Evolutionary conservation across 2,113 vertebrate genomes (phyloP), one percentile per base, ranked within the genome.

Genomic region (Corythornis cristatus): DNA sequence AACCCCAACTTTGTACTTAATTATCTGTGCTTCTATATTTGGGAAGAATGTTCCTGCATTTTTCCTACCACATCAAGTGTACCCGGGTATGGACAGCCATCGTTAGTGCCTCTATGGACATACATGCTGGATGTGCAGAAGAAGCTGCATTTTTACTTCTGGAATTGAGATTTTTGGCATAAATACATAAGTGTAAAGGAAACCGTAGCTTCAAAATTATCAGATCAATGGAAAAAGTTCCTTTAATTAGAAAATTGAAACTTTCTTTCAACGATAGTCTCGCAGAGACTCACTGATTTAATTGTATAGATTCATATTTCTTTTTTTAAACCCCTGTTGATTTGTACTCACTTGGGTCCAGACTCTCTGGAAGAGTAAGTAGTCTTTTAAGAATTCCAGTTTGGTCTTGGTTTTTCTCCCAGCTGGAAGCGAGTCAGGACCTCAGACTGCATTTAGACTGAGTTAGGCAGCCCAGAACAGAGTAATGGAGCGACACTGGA

Each of bases 291-390:
- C 3, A 4, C 21, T 74, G 46, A 67, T 86, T 74, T 93, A 10
- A 64, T 94, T 96, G 92, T 81, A 62, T 22, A 51, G 43, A 33
- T 92, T 79, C 78, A 26, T 73, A 86, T 67, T 95, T 95, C 56
- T 89, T 88, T 81, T 85, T 86, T 86, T 81, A 83, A 91, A 33
- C 15, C 50, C 28, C 19, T 83, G 7, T 89, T 94, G 72, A 84
- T 95, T 93, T 93, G 43, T 83, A 84, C 74, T 90, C 93, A 40
- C 37, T 46, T 64, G 50, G 45, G 86, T 67, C 45, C 64, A 50
- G 80, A 56, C 78, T 93, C 33, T 79, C 80, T 66, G 82, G 70
- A 91, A 89, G 80, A 56, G 88, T 84, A 83, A 50, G 93, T 48
- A 42, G 66, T 82, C 46, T 82, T 74, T 45, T 31, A 92, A 88